These are phyloP conservation scores for Naja naja DNA, from an alignment of 2,113 vertebrate species.

Conservation along the genomic window DNA sequence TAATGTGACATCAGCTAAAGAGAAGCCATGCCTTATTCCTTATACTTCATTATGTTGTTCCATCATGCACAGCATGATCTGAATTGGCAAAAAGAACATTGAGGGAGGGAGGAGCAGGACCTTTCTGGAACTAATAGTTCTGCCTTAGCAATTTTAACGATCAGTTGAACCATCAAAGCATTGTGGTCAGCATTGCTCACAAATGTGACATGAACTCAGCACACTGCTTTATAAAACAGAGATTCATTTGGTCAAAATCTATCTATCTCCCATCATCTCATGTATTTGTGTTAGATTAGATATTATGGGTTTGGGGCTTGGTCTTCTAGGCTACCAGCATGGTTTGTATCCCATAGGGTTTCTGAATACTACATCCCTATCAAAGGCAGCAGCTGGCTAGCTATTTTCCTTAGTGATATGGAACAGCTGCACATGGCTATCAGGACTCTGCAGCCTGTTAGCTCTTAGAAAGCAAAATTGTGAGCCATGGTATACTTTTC, in stretches of 20 bases:
- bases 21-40: conserved; percentile 3
- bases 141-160: not conserved
- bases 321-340: not conserved
- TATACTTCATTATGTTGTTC: not conserved
- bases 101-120: accelerated
- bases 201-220: not conserved
- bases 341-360: not conserved
- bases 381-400: conserved; percentile 34
- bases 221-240: not conserved
- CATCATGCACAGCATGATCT: accelerated
- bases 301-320: not conserved
- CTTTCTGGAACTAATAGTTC: accelerated
- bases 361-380: not conserved
- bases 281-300: not conserved
- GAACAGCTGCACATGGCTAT: conserved; percentile 25
- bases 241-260: not conserved
- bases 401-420: not conserved
- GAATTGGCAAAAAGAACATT: not conserved
- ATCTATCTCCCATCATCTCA: not conserved
- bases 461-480: not conserved
- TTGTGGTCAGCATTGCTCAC: accelerated
- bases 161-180: not conserved
- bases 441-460: not conserved
- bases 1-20: conserved; percentile 41
- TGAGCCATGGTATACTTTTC: not conserved